phyloP scores from a whole-genome alignment of 2,113 vertebrate genomes.

The Pelodiscus sinensis region DNA sequence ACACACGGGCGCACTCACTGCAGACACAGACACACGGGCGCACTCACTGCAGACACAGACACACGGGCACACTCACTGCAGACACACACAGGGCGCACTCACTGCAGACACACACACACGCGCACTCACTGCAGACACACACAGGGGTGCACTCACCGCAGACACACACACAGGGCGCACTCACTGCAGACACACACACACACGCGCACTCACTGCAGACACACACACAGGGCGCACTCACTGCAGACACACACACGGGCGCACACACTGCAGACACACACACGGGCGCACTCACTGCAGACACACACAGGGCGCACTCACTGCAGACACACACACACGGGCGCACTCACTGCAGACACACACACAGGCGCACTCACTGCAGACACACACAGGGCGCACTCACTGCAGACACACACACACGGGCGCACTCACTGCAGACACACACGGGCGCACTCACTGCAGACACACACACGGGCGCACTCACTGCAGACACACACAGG shows the following conservation, averaged over 20 bases:
- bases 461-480: neutral
- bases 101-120: neutral
- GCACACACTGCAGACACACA: neutral
- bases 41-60: too few species aligned
- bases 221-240: too few species aligned
- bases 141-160: too few species aligned
- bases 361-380: too few species aligned
- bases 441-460: fast-evolving
- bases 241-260: neutral
- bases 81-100: neutral
- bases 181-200: neutral
- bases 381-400: neutral
- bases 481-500: neutral
- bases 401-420: neutral
- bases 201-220: too few species aligned
- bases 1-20: too few species aligned
- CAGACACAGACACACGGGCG: too few species aligned
- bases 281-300: too few species aligned
- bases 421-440: too few species aligned
- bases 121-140: too few species aligned
- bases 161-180: neutral
- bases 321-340: neutral
- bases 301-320: neutral
- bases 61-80: too few species aligned
- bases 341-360: neutral